These are phyloP conservation scores for Pammene aurita DNA, from an alignment of 2,888 invertebrate species.

Conservation along the genomic window DNA sequence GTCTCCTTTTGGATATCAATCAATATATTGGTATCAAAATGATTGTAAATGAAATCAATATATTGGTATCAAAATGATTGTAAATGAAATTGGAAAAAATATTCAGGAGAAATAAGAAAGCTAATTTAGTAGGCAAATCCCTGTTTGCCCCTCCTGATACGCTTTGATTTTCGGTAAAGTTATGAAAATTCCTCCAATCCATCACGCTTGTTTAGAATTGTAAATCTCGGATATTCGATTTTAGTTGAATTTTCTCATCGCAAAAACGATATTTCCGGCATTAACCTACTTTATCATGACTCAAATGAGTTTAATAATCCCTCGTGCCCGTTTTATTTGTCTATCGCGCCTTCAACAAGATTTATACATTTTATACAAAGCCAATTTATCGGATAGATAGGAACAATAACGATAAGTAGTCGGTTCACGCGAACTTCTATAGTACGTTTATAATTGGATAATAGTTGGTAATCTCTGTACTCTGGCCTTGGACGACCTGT, in stretches of 20 bases:
- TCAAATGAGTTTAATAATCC: conserved; percentile 28
- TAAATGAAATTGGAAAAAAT: not conserved
- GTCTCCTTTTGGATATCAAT: not conserved
- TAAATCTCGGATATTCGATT: conserved; percentile 16
- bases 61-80: too few species aligned
- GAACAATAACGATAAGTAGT: conserved; percentile 40
- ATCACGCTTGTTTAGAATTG: conserved; percentile 19
- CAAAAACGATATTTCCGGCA: conserved; percentile 10
- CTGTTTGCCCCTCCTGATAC: conserved; percentile 6
- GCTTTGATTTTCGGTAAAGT: conserved; percentile 9
- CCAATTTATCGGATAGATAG: conserved; percentile 34
- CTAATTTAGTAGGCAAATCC: not conserved
- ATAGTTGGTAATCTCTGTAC: conserved; percentile 67
- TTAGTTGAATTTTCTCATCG: conserved; percentile 1
- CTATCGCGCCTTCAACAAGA: conserved; percentile 29
- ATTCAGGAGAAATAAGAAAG: not conserved
- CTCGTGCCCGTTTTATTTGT: conserved; percentile 26
- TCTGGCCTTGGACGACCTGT: conserved; percentile 66
- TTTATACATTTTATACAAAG: conserved; percentile 30
- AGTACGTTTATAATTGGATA: conserved; percentile 75
- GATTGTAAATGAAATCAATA: too few species aligned
- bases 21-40: too few species aligned
- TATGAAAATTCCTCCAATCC: not conserved
- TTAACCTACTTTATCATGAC: conserved; percentile 33
- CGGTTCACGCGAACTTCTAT: conserved; percentile 58